Evolutionary conservation across 37 sponge, comb jelly and placozoan genomes (phyloP).

Genomic region (Cliona cf. orientalis): DNA sequence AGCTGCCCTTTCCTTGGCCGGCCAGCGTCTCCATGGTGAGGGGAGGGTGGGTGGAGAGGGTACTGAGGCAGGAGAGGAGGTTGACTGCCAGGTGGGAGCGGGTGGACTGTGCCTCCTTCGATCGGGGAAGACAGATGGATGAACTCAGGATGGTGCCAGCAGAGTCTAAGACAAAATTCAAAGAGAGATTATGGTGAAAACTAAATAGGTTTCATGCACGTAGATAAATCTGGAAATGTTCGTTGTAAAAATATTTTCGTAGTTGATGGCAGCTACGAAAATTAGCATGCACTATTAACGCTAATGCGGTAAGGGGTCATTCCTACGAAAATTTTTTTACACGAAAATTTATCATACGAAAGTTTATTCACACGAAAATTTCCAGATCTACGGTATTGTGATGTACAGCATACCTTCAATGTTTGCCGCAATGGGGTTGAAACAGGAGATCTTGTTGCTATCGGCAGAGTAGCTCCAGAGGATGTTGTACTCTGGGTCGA

Average conservation of each 20-base stretch:
- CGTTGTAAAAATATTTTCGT: too few species aligned
- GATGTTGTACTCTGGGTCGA: conserved; percentile 81
- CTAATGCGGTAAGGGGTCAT: too few species aligned
- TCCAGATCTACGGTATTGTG: too few species aligned
- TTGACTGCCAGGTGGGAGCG: conserved; percentile 79
- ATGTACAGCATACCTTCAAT: conserved; percentile 65
- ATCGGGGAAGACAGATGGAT: conserved; percentile 76
- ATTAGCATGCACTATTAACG: too few species aligned
- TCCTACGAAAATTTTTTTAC: too few species aligned
- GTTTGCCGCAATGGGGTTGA: conserved; percentile 69
- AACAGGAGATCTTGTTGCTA: conserved; percentile 53
- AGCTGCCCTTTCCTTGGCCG: conserved; percentile 38
- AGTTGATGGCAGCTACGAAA: too few species aligned
- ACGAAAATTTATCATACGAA: too few species aligned
- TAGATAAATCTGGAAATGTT: not conserved
- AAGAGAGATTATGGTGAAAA: not conserved
- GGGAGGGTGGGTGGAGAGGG: conserved; percentile 51
- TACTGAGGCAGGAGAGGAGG: conserved; percentile 81
- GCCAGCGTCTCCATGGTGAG: conserved; percentile 46
- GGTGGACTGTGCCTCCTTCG: conserved; percentile 56
- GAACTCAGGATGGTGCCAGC: conserved; percentile 86
- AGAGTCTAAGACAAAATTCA: conserved; percentile 46
- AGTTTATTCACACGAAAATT: too few species aligned
- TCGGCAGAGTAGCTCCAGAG: conserved; percentile 72
- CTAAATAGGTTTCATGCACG: not conserved